A percentile compares a stretch with the other conserved stretches of the same genome.
Conservation (phyloP, 2,888 invertebrate genomes). For the Drosophila silvestris region DNA sequence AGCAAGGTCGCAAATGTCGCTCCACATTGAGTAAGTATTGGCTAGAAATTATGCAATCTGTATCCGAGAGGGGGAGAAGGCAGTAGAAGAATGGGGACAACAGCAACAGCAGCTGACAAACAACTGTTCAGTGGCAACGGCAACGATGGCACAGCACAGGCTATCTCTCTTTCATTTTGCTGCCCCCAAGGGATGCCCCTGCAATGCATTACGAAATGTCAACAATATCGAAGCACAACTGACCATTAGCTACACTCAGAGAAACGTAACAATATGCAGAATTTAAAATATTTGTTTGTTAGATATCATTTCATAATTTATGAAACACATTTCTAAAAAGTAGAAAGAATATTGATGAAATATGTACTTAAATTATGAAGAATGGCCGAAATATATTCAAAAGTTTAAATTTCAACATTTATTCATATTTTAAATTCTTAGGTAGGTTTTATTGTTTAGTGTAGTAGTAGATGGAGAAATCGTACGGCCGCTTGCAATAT, state of each 20-base stretch:
- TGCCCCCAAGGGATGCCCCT: slow-evolving; percentile 13
- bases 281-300: background rate
- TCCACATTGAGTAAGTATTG: slow-evolving; percentile 40
- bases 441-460: background rate
- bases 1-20: slow-evolving; percentile 68
- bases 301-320: background rate
- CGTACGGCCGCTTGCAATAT: slow-evolving; percentile 33
- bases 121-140: slow-evolving; percentile 1
- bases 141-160: background rate
- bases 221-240: slow-evolving; percentile 29
- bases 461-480: background rate
- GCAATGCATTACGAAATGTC: slow-evolving; percentile 55
- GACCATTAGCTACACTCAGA: slow-evolving; percentile 29
- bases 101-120: slow-evolving; percentile 12
- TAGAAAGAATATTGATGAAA: background rate
- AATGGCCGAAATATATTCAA: background rate
- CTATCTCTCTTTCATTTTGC: background rate
- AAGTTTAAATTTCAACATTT: background rate
- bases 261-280: background rate
- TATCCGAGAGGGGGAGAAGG: background rate
- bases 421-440: background rate
- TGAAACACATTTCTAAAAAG: background rate
- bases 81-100: background rate
- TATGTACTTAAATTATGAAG: background rate
- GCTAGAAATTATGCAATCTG: slow-evolving; percentile 61